These are phyloP conservation scores for Aeoliscus strigatus DNA, from an alignment of 2,797 vertebrate genomes.

Conservation along the genomic window DNA sequence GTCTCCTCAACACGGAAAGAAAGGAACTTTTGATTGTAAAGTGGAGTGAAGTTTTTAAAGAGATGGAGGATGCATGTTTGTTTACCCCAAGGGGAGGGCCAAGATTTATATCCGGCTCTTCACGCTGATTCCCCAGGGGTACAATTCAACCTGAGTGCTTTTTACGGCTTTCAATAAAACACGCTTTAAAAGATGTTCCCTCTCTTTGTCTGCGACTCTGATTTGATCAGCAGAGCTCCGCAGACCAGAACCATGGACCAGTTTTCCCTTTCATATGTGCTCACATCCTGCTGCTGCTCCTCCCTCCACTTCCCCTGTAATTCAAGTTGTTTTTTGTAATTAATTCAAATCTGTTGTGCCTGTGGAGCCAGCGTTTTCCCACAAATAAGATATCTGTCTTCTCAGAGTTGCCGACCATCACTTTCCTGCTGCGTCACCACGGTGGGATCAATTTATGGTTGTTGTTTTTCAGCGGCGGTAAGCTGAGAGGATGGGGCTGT, in stretches of 20 bases:
- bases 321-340: no score
- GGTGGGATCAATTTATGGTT: conserved; percentile 33
- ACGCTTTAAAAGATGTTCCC: conserved; percentile 60
- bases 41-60: no score
- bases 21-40: no score
- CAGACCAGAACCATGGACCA: conserved; percentile 31
- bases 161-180: conserved; percentile 66
- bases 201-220: no score
- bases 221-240: conserved; percentile 51
- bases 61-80: no score
- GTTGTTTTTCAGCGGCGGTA: conserved; percentile 43
- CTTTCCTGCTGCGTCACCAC: no score
- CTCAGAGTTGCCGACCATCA: no score
- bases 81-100: conserved; percentile 39
- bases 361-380: no score
- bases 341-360: no score
- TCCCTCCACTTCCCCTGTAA: no score
- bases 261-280: conserved; percentile 26
- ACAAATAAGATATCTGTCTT: no score
- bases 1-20: no score
- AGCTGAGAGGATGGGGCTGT: conserved; percentile 34
- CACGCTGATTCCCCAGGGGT: conserved; percentile 34
- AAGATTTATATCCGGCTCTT: conserved; percentile 44
- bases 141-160: conserved; percentile 54
- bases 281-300: conserved; percentile 21